Evolutionary conservation across 2,113 vertebrate genomes (phyloP).

Genomic region (Microtus pennsylvanicus): DNA sequence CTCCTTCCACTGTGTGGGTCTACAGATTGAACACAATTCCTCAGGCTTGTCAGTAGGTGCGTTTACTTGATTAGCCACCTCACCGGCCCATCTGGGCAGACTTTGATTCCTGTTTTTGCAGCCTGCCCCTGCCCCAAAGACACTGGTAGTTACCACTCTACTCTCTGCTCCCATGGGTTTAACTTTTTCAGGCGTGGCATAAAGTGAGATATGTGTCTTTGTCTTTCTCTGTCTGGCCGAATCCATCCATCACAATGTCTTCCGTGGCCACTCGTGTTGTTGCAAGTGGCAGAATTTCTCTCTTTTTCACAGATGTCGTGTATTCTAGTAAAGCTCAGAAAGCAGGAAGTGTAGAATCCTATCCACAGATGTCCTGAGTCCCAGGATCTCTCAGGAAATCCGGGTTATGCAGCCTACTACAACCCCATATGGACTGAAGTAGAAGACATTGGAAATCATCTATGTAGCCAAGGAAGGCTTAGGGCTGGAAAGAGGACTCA

Average conservation of each 20-base stretch:
- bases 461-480: not conserved
- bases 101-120: not conserved
- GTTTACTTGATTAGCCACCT: not conserved
- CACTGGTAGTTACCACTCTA: not conserved
- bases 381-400: not conserved
- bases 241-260: not conserved
- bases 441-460: not conserved
- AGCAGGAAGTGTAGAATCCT: not conserved
- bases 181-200: not conserved
- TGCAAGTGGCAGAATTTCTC: not conserved
- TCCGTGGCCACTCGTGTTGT: not conserved
- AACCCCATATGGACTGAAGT: not conserved
- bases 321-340: not conserved
- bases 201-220: not conserved
- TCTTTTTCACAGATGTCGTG: not conserved
- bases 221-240: not conserved
- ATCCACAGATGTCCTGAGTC: not conserved
- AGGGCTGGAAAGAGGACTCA: not conserved
- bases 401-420: not conserved
- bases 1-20: not conserved
- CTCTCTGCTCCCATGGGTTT: not conserved
- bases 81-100: not conserved
- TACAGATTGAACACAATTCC: not conserved
- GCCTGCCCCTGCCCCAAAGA: too few relatives aligned
- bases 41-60: not conserved